These are phyloP conservation scores for Diarsia mendica DNA, from an alignment of 2,888 invertebrate species.

Conservation along the genomic window DNA sequence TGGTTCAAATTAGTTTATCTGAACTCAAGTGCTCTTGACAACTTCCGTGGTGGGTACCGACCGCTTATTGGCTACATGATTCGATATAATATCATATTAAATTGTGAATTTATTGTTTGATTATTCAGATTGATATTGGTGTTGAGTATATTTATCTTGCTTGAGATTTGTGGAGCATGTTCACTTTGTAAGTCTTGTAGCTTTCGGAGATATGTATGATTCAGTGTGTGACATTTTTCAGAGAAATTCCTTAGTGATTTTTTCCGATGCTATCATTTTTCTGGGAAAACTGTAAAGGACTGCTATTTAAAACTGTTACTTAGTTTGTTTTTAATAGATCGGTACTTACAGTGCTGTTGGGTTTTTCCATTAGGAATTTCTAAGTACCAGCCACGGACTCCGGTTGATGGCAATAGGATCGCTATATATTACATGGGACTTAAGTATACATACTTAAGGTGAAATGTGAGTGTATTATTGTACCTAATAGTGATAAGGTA, in stretches of 20 bases:
- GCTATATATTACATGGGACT: too few relatives aligned
- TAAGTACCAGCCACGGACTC: too few relatives aligned
- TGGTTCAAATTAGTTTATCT: constrained; percentile 83
- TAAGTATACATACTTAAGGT: too few relatives aligned
- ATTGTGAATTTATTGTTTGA: constrained; percentile 55
- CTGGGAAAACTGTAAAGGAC: too few relatives aligned
- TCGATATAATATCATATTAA: constrained; percentile 52
- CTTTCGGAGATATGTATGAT: neutral
- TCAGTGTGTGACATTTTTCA: neutral
- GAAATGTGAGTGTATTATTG: too few relatives aligned
- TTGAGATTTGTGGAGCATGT: neutral
- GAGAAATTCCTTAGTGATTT: neutral
- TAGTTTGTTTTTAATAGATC: neutral
- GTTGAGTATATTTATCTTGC: constrained; percentile 6
- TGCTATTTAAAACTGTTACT: neutral
- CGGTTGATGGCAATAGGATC: too few relatives aligned
- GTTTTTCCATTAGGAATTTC: too few relatives aligned
- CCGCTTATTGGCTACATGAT: constrained; percentile 66
- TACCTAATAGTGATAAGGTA: too few relatives aligned
- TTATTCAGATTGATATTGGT: constrained; percentile 38
- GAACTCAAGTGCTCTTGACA: constrained; percentile 83
- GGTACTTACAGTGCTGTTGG: neutral
- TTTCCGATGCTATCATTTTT: neutral
- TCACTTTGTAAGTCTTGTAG: neutral
- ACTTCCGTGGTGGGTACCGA: constrained; percentile 80